phyloP scores from a whole-genome alignment of 2,888 invertebrate genomes.

The Diloba caeruleocephala region DNA sequence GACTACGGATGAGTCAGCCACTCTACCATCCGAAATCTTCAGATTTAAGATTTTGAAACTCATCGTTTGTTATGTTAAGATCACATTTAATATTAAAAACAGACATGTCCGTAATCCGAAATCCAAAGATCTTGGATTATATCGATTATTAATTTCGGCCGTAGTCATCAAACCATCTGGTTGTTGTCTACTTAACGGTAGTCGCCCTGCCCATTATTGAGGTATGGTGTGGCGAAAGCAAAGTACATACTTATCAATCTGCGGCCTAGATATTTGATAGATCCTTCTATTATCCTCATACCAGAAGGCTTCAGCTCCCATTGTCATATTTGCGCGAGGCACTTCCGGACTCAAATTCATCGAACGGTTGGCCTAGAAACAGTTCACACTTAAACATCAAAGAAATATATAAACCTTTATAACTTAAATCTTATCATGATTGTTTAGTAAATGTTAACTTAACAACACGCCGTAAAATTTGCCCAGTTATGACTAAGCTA shows the following conservation, averaged over 20 bases:
- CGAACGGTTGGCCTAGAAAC: conserved; percentile 78
- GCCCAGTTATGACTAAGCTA: conserved; percentile 11
- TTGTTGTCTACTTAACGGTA: no score
- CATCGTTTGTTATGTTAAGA: no score
- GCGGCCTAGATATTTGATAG: conserved; percentile 80
- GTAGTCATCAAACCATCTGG: no score
- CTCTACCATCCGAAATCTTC: no score
- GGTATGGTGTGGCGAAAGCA: not conserved
- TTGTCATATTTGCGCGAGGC: conserved; percentile 62
- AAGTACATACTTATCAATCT: conserved; percentile 74
- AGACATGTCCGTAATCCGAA: no score
- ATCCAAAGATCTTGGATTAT: no score
- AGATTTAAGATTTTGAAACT: no score
- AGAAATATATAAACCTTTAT: not conserved
- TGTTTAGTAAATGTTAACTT: conserved; percentile 13
- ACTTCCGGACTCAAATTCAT: conserved; percentile 66
- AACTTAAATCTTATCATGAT: conserved; percentile 20
- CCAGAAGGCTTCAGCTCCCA: conserved; percentile 85
- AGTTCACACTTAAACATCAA: not conserved
- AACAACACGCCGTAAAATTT: conserved; percentile 9
- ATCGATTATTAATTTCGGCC: no score
- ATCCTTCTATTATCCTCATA: conserved; percentile 86
- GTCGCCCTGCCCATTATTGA: no score
- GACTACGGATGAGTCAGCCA: no score
- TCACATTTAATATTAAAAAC: no score